phyloP scores from a whole-genome alignment of 37 sponge, comb jelly and placozoan species.

The Cliona cf. orientalis region DNA sequence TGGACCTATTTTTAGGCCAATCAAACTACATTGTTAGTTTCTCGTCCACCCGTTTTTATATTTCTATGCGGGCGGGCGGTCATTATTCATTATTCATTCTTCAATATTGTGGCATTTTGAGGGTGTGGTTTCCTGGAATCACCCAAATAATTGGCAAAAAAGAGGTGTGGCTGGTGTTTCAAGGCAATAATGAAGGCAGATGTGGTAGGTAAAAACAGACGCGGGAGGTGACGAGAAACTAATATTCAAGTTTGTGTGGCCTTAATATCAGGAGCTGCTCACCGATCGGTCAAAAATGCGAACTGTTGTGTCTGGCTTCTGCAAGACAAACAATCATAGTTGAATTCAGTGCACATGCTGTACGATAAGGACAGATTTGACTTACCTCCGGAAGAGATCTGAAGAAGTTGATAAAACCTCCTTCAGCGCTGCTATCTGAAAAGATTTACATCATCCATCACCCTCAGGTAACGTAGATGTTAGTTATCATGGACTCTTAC shows the following conservation, averaged over 20 bases:
- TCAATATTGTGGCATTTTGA: too few species aligned
- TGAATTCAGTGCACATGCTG: background rate
- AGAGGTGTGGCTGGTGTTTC: too few species aligned
- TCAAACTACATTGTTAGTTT: too few species aligned
- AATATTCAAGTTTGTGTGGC: background rate
- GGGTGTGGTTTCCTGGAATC: too few species aligned
- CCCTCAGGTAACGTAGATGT: background rate
- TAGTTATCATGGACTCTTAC: background rate
- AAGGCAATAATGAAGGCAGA: too few species aligned
- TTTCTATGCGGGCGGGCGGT: too few species aligned
- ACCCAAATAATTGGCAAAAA: too few species aligned
- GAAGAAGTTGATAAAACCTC: slow-evolving; percentile 51
- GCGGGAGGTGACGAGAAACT: too few species aligned
- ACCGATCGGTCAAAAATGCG: slow-evolving; percentile 86
- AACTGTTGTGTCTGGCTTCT: slow-evolving; percentile 87
- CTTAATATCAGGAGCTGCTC: slow-evolving; percentile 1
- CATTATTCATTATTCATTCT: too few species aligned
- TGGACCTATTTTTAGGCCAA: background rate
- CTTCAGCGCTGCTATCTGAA: slow-evolving; percentile 21
- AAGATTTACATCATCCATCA: background rate
- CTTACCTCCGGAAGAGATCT: slow-evolving; percentile 55
- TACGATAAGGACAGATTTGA: background rate
- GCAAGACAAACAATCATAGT: background rate
- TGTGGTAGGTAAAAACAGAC: too few species aligned
- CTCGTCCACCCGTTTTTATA: too few species aligned